phyloP scores from a whole-genome alignment of 2,113 vertebrate species.

The Brachyhypopomus gauderio region DNA sequence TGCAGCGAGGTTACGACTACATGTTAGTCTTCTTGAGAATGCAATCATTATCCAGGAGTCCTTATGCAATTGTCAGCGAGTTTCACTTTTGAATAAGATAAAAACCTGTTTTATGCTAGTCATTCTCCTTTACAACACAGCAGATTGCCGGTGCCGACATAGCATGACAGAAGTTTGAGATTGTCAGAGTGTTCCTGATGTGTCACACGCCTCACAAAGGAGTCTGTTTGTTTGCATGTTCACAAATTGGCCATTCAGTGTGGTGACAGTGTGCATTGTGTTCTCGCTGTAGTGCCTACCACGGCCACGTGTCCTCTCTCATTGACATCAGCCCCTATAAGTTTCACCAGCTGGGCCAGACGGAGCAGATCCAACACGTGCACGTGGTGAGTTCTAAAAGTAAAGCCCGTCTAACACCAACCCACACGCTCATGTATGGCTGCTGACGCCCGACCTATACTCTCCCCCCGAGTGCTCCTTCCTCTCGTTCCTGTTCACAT shows the following conservation, averaged over 20 bases:
- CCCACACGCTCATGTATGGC: neutral
- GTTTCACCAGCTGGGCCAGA: conserved; percentile 83
- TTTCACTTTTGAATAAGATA: no score
- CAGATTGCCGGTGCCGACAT: no score
- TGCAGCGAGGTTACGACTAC: neutral
- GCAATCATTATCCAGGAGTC: neutral
- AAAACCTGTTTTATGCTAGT: no score
- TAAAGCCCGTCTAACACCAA: conserved; percentile 7
- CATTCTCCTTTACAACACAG: no score
- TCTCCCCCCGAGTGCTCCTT: neutral
- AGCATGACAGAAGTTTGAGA: no score
- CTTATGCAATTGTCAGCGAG: no score
- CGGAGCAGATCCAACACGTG: conserved; percentile 82
- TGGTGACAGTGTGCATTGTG: conserved; percentile 21
- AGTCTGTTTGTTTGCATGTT: conserved; percentile 10
- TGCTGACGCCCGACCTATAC: neutral
- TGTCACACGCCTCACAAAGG: neutral
- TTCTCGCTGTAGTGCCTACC: conserved; percentile 85
- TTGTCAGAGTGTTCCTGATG: neutral
- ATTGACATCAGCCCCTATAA: conserved; percentile 99
- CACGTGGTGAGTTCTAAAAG: conserved; percentile 87
- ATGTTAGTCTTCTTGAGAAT: neutral
- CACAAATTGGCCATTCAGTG: neutral
- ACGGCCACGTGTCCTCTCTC: conserved; percentile 93
- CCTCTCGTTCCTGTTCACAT: neutral